Evolutionary conservation across 2,888 invertebrate species (phyloP).

Genomic region (Anthrax anthrax): DNA sequence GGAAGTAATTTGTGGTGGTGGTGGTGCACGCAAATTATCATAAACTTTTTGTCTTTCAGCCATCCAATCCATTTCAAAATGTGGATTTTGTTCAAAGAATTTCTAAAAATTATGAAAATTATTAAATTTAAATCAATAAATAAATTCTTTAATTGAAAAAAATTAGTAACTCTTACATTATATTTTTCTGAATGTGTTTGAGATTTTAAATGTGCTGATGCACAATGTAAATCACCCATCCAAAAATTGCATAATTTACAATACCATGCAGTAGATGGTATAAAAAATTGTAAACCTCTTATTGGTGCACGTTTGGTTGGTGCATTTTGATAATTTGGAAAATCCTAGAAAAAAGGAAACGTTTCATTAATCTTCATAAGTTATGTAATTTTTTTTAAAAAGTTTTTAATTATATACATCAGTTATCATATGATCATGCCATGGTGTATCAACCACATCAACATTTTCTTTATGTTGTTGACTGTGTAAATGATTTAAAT

Average conservation of each 20-base stretch:
- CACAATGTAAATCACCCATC: conserved; percentile 81
- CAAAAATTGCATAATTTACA: conserved; percentile 77
- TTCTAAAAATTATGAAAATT: conserved; percentile 37
- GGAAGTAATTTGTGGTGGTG: conserved; percentile 20
- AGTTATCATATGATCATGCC: conserved; percentile 26
- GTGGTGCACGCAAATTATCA: conserved; percentile 35
- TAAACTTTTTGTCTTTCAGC: conserved; percentile 62
- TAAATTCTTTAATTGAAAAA: background rate
- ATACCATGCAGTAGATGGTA: conserved; percentile 77
- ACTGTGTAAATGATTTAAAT: conserved; percentile 68
- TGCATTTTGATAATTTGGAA: conserved; percentile 53
- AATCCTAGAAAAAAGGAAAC: conserved; percentile 33
- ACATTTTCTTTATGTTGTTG: conserved; percentile 49
- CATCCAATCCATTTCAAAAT: conserved; percentile 79
- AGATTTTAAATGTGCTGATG: conserved; percentile 72
- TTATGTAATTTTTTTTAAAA: background rate
- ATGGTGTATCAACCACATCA: conserved; percentile 27
- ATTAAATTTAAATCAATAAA: conserved; percentile 10
- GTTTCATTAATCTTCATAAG: background rate
- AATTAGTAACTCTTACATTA: conserved; percentile 47
- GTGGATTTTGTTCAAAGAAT: conserved; percentile 70
- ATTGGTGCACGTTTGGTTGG: conserved; percentile 68
- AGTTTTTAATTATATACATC: conserved; percentile 19
- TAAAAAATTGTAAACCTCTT: conserved; percentile 76
- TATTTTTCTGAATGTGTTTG: conserved; percentile 65